Base-by-base conservation (phyloP, 2,888 invertebrate species). In the Capitulum mitella region DNA sequence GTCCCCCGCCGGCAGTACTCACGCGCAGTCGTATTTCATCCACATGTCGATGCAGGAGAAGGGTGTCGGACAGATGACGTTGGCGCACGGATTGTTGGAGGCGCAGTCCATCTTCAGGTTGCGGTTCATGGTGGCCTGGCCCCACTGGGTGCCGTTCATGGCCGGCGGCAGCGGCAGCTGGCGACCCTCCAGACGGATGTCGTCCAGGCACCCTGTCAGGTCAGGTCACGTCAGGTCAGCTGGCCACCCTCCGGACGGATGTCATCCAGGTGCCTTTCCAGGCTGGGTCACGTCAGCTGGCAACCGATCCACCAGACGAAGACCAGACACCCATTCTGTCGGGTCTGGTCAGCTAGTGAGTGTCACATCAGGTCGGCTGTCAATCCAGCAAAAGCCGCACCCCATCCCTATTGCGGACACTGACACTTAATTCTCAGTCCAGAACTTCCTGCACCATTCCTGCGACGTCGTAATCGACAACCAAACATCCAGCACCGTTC, bases 21-120 rank as follows among this genome's bases (percentile, higher is more conserved):
- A 98, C 95, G 97, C 95, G 95, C 98, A 98, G 86, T 97, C 97
- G 85, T 96, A 95, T 87, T 95, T 94, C 86, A 98, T 98, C 98
- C 98, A 98, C 26, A 98, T 90, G 87, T 96, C 97, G 82, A 95
- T 93, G 87, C 97, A 98, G 84, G 95, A 95, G 86, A 96, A 95
- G 22, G 94, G 95, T 84, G 93, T 93, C 0, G 93, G 93, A 85
- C 97, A 98, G 84, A 95, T 94, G 61, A 97, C 94, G 86, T 95
- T 94, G 83, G 93, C 93, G 85, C 97, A 98, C 2, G 97, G 97
- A 85, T 96, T 95, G 84, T 97, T 95, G 5, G 97, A 96, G 26
- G 94, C 93, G 85, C 99, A 99, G 85, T 94, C 93, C 82, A 93
- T 91, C 84, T 94, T 94, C 79, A 97, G 89, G 86, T 97, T 95